Conservation (phyloP, 2,888 invertebrate species). For the Lochmaea capreae region DNA sequence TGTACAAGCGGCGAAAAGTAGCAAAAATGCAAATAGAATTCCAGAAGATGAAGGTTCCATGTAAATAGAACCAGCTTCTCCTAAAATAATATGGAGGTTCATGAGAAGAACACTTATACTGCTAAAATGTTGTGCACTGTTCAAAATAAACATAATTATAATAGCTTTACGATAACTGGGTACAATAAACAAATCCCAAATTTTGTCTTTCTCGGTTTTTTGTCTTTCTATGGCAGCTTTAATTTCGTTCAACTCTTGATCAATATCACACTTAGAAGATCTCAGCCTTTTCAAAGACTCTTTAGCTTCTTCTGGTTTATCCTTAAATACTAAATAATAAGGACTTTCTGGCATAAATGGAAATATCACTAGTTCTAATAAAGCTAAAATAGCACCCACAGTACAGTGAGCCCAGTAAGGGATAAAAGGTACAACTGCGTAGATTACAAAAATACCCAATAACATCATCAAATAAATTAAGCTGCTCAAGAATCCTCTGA, state of each 20-base stretch:
- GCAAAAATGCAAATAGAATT: constrained; percentile 60
- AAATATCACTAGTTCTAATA: constrained; percentile 57
- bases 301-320: constrained; percentile 55
- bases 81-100: constrained; percentile 63
- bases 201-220: constrained; percentile 57
- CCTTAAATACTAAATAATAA: constrained; percentile 59
- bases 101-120: constrained; percentile 63
- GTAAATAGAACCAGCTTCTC: constrained; percentile 59
- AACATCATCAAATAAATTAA: constrained; percentile 62
- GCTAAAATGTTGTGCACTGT: constrained; percentile 62
- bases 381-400: constrained; percentile 58
- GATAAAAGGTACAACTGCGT: constrained; percentile 57
- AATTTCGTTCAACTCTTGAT: constrained; percentile 60
- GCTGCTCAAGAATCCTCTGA: constrained; percentile 61
- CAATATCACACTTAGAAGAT: constrained; percentile 51
- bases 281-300: constrained; percentile 56
- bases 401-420: constrained; percentile 58
- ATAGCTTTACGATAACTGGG: constrained; percentile 61
- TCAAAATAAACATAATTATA: constrained; percentile 61
- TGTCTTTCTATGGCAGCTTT: constrained; percentile 58
- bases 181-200: constrained; percentile 59
- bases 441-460: constrained; percentile 59
- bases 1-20: constrained; percentile 58
- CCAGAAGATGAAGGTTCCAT: constrained; percentile 57
- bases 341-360: constrained; percentile 63